Base-by-base conservation (phyloP, 2,888 invertebrate genomes). In the Minunthozetes semirufus region DNA sequence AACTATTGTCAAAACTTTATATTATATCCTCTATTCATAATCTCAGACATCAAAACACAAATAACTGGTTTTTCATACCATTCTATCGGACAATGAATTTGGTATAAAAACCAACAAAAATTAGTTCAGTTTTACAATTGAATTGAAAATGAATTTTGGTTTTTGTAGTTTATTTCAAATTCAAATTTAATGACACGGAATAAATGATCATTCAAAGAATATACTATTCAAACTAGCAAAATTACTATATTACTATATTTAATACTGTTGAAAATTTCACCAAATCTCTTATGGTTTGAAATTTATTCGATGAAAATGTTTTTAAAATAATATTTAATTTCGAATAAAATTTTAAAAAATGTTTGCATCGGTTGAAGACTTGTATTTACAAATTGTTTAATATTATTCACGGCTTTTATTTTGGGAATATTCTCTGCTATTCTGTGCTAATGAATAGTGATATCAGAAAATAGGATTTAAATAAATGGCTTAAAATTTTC, bases 1-100 rank as follows among this genome's bases (percentile, higher is more conserved):
- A 38, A 46, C 68, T 68, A 42, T 68, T 68, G 68, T 68, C 68
- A 38, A 42, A n/a, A n/a, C 8, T 46, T 25, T 42, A 19, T n/a
- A 66, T 33, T 66, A 38, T 66, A 66, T 66, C 17, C 25, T 29
- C 17, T 48, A 17, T 19, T 56, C 19, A 19, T 25, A 19, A 22
- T 56, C n/a, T 27, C 11, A 59, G 11, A 59, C 22, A 22, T 59
- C 19, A 27, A 8, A 66, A 66, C 38, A 66, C 19, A 66, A 38
- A 66, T 61, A 61, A 61, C 61, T 15, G 61, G 61, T 61, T 59
- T 59, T 1, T 4, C 1, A 53, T 53, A 53, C 19, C n/a, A 19
- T n/a, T 15, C 6, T n/a, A 53, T 53, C 53, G 19, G 19, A 53
- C 53, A 19, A 53, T 33, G 33, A 33, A 13, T 48, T 48, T 48